Base-by-base conservation (phyloP, 92 coral and sea anemone species). In the Parazoanthus darwini region DNA sequence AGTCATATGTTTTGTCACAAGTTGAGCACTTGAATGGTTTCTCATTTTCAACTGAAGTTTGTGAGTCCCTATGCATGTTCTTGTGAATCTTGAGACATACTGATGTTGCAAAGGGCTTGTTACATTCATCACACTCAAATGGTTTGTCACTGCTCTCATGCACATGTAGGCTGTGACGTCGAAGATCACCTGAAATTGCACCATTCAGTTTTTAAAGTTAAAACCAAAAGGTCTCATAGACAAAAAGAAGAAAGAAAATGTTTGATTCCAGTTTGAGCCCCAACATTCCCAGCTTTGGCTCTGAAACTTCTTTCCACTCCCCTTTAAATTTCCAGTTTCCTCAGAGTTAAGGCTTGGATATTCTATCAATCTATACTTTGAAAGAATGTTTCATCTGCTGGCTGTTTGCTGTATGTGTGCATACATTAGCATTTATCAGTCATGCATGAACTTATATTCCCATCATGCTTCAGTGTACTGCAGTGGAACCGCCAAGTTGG, bases 161-260 rank as follows among this genome's bases (percentile, higher is more conserved):
- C n/a, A 97, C 96, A 39, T 97, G 95, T 87, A 93, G 82, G 73
- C 91, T 94, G 85, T 97, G 99, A 8, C 99, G 93, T 20, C 99
- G 95, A 29, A 97, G 90, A 88, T 97, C 99, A 73, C 99, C 99
- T 51, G 56, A 80, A 91, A 51, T 39, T n/a, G 44, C 36, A 83
- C 6, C 38, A 68, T n/a, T 25, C 50, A 48, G 26, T 29, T 26
- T 80, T 74, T 8, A 18, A 48, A 42, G 23, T n/a, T 50, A 23
- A 8, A 74, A 39, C 18, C 22, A 58, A 33, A 36, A 37, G 35
- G 6, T 6, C 26, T 10, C 8, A 23, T 20, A 48, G 9, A 14
- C 43, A 4, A 11, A 48, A 29, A 48, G 51, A 11, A 11, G 51
- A 0, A 8, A 48, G 0, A 48, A 48, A 48, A 48, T 48, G 9